Conservation (phyloP, 2,888 invertebrate species). For the Drymonia ruficornis region DNA sequence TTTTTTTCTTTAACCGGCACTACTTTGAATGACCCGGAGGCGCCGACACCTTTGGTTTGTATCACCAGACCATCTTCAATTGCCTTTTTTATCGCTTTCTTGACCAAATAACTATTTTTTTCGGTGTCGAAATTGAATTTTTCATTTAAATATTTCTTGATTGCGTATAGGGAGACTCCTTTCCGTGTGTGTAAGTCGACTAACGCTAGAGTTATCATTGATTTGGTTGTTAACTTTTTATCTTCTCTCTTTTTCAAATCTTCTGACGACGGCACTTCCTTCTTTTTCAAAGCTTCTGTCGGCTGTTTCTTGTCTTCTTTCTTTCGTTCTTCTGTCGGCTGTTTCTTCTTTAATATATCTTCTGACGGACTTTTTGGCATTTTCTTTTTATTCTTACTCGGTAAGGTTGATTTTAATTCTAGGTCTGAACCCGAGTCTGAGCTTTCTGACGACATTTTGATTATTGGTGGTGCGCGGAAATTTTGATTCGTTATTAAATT, state of each 20-base stretch:
- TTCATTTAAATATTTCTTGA: slow-evolving; percentile 66
- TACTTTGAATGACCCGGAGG: slow-evolving; percentile 68
- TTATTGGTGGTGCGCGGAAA: neutral
- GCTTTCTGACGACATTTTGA: slow-evolving; percentile 39
- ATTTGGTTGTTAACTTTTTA: slow-evolving; percentile 61
- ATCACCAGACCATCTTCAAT: slow-evolving; percentile 64
- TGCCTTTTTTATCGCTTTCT: slow-evolving; percentile 60
- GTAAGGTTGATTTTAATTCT: slow-evolving; percentile 43
- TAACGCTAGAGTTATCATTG: slow-evolving; percentile 65
- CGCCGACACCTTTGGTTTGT: slow-evolving; percentile 68
- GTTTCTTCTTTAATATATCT: too few species aligned
- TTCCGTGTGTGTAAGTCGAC: slow-evolving; percentile 59
- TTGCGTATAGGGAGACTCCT: slow-evolving; percentile 69
- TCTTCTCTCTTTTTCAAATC: slow-evolving; percentile 19
- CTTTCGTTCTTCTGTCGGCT: too few species aligned
- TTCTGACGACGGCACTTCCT: slow-evolving; percentile 29
- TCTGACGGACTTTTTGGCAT: slow-evolving; percentile 40
- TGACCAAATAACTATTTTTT: slow-evolving; percentile 61
- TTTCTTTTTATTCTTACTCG: slow-evolving; percentile 38
- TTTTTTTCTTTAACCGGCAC: slow-evolving; percentile 47
- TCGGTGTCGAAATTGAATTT: slow-evolving; percentile 58
- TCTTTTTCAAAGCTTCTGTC: slow-evolving; percentile 35
- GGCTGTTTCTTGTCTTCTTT: too few species aligned
- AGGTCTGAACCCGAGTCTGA: slow-evolving; percentile 53
- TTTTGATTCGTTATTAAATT: neutral